Percentiles rank a stretch among this genome's conserved stretches.
These are phyloP conservation scores for Euplagia quadripunctaria DNA, from an alignment of 2,888 invertebrate species.

Conservation along the genomic window DNA sequence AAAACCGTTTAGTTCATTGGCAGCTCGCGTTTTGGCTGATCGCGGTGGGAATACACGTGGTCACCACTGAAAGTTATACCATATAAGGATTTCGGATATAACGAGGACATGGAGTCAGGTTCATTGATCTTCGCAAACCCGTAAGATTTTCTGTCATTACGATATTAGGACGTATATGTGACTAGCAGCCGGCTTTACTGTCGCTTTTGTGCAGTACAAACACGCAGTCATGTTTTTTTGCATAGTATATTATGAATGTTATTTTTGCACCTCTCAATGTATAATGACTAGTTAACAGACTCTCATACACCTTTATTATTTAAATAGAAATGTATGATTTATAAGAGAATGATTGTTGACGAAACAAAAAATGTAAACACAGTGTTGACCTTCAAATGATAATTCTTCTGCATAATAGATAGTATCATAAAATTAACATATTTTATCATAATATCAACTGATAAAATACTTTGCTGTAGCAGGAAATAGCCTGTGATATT, in stretches of 20 bases:
- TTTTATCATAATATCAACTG: slow-evolving; percentile 21
- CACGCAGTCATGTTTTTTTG: slow-evolving; percentile 47
- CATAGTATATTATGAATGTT: slow-evolving; percentile 37
- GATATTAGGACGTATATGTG: slow-evolving; percentile 63
- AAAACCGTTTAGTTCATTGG: slow-evolving; percentile 81
- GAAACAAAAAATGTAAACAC: slow-evolving; percentile 48
- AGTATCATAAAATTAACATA: slow-evolving; percentile 25
- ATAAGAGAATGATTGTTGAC: slow-evolving; percentile 27
- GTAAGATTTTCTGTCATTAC: slow-evolving; percentile 71
- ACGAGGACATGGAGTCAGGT: slow-evolving; percentile 70
- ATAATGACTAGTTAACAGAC: neutral
- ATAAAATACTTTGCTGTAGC: slow-evolving; percentile 2
- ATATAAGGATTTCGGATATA: slow-evolving; percentile 52
- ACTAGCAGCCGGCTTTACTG: slow-evolving; percentile 57
- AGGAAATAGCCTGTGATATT: too few species aligned
- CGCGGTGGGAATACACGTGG: slow-evolving; percentile 76
- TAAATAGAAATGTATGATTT: slow-evolving; percentile 18
- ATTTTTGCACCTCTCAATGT: slow-evolving; percentile 19
- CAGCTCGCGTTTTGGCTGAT: slow-evolving; percentile 70
- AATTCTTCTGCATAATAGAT: slow-evolving; percentile 18
- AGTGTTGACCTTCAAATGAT: slow-evolving; percentile 36
- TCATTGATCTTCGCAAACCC: slow-evolving; percentile 75
- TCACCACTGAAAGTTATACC: slow-evolving; percentile 58
- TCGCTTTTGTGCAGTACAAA: slow-evolving; percentile 58
- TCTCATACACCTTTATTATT: slow-evolving; percentile 19